Conservation (phyloP, 2,113 vertebrate species). For the Zonotrichia leucophrys region DNA sequence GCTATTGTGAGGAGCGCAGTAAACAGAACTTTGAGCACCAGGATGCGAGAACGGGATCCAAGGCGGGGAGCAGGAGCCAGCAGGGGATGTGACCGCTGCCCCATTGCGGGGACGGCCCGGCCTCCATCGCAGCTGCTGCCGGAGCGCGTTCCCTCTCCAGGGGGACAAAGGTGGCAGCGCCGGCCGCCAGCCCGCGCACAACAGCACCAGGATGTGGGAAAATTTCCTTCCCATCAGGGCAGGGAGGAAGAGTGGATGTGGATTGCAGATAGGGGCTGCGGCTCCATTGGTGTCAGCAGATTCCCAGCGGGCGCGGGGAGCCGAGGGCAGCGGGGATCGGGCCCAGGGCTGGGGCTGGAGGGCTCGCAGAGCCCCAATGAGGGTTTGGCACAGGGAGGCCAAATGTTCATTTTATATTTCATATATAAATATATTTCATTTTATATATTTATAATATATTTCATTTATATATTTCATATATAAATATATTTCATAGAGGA, state of each 20-base stretch:
- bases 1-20: constrained; percentile 57
- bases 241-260: neutral
- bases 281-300: neutral
- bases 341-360: neutral
- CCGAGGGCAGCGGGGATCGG: neutral
- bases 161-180: constrained; percentile 42
- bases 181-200: neutral
- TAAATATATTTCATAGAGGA: neutral
- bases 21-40: constrained; percentile 61
- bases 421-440: no score
- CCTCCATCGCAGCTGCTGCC: constrained; percentile 18
- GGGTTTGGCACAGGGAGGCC: no score
- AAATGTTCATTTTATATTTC: no score
- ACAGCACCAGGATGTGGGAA: constrained; percentile 43
- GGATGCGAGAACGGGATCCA: constrained; percentile 63
- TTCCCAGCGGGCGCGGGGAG: neutral
- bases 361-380: neutral
- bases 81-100: constrained; percentile 57
- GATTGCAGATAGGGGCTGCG: neutral
- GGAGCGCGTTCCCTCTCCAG: neutral
- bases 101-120: constrained; percentile 40
- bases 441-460: no score
- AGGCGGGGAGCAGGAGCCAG: constrained; percentile 45
- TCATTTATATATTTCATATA: no score
- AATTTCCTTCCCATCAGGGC: constrained; percentile 34